Base-by-base conservation (phyloP, 2,797 vertebrate genomes). In the Benthosema pterotum region DNA sequence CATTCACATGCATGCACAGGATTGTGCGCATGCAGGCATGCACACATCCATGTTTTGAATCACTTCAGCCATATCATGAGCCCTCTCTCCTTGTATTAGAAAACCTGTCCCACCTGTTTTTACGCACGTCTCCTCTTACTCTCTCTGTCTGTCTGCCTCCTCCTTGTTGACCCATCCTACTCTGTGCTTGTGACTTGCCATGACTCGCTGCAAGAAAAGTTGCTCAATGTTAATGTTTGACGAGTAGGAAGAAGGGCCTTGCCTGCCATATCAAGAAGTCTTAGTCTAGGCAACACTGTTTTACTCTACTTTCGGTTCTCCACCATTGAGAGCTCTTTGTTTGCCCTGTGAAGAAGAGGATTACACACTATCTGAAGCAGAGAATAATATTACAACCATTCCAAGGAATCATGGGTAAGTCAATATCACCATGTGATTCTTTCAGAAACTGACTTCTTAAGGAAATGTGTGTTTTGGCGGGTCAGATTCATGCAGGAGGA, bases 211-310 rank as follows among this genome's bases (percentile, higher is more conserved):
- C 52, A 80, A 81, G 69, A 86, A 82, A 79, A 75, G 78, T 85
- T 89, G 69, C 81, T 80, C 79, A 89, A 85, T 83, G 89, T 89
- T 91, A 91, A 89, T 92, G 79, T 91, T 91, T 91, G 75, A 90
- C 84, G 80, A 90, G 75, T 56, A 85, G 83, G 86, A 58, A 83
- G 82, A 85, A 86, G 78, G 67, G 71, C 67, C 54, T 63, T 11
- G 22, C 48, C 75, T 67, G 74, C 50, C 60, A 60, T 72, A 72
- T 78, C 66, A 48, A 53, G 42, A 46, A 13, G 58, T 51, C 46
- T 65, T 52, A 17, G 19, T 32, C 63, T 73, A 73, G 28, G 59
- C 61, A 19, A 59, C 63, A 54, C 2, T 25, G 22, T 25, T 25
- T 3, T 69, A 60, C 28, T 54, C 1, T 9, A 38, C 52, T 83